Evolutionary conservation across 2,888 invertebrate genomes (phyloP).

Genomic region (Hirtodrosophila duncani): DNA sequence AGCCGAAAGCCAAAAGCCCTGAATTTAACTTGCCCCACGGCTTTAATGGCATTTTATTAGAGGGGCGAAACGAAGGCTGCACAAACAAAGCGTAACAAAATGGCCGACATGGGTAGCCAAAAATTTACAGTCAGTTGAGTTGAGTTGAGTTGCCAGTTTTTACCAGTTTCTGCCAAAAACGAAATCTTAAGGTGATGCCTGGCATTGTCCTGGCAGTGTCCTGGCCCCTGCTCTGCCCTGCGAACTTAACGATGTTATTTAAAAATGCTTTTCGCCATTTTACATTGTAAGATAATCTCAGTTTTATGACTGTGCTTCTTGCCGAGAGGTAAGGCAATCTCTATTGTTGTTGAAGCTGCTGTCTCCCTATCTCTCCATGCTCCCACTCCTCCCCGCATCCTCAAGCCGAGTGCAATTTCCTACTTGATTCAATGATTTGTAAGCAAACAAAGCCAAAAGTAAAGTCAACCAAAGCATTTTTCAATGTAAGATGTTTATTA

Average conservation of each 20-base stretch:
- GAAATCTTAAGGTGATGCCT: too few species aligned
- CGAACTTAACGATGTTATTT: too few species aligned
- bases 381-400: neutral
- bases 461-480: conserved; percentile 4
- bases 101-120: too few species aligned
- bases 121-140: too few species aligned
- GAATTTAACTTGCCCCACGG: conserved; percentile 16
- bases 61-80: too few species aligned
- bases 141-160: too few species aligned
- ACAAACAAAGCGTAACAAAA: too few species aligned
- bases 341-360: too few species aligned
- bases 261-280: conserved; percentile 21
- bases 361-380: too few species aligned
- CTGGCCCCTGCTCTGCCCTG: too few species aligned
- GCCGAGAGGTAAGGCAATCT: neutral
- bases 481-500: conserved; percentile 32
- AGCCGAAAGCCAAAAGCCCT: conserved; percentile 19
- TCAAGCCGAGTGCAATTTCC: conserved; percentile 11
- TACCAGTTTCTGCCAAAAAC: too few species aligned
- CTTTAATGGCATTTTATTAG: conserved; percentile 30
- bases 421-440: conserved; percentile 13
- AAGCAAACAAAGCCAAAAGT: conserved; percentile 2
- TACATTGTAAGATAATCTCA: conserved; percentile 23
- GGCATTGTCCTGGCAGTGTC: too few species aligned
- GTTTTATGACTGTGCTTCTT: conserved; percentile 11